Percentiles rank a stretch among this genome's conserved stretches.
Conservation (phyloP, 2,888 invertebrate genomes). For the Drosophila greeni region DNA sequence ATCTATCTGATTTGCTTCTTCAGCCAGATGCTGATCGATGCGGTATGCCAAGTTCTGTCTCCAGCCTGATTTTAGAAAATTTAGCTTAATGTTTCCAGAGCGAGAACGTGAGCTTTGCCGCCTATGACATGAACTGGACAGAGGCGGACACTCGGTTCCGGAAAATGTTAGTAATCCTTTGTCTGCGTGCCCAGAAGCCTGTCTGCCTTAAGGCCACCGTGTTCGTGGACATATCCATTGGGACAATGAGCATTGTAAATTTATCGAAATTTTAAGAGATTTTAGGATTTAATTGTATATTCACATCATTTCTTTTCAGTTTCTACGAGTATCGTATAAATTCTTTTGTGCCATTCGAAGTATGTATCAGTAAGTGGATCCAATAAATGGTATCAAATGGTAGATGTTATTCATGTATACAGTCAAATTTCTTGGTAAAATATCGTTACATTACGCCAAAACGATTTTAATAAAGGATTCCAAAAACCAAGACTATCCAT, state of each 20-base stretch:
- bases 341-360: conserved; percentile 6
- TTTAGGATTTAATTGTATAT: background rate
- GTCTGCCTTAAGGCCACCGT: conserved; percentile 1
- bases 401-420: background rate
- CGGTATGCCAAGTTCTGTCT: background rate
- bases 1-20: background rate
- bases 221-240: background rate
- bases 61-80: too few relatives aligned
- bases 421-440: background rate
- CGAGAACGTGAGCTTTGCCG: background rate
- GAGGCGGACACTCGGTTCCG: background rate
- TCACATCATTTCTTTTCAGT: background rate
- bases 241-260: background rate
- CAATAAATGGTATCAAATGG: background rate
- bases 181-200: background rate
- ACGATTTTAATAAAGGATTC: background rate
- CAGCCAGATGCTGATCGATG: conserved; percentile 8
- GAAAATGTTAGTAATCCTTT: background rate
- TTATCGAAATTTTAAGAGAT: background rate
- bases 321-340: background rate
- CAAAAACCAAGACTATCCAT: background rate
- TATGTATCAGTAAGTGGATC: background rate
- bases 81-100: background rate
- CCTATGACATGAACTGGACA: background rate
- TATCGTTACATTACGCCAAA: too few relatives aligned